These are phyloP conservation scores for Danio tinwini DNA, from an alignment of 2,797 vertebrate genomes.

Conservation along the genomic window DNA sequence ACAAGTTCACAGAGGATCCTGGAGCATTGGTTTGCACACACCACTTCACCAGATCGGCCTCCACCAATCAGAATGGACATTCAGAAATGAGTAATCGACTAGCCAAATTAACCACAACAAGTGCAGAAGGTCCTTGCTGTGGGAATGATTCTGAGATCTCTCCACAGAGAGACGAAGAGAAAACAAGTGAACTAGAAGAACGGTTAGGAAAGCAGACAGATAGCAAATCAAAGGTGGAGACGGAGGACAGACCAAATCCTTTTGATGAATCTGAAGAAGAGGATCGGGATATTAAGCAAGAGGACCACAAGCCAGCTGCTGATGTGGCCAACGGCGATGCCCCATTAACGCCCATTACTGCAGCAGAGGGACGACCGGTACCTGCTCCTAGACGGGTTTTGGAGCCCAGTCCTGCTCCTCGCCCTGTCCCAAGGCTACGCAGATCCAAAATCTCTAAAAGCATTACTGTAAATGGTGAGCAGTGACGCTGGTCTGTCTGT, in stretches of 20 bases:
- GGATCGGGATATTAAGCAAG: slow-evolving; percentile 54
- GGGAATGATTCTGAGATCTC: slow-evolving; percentile 46
- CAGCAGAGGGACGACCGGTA: slow-evolving; percentile 68
- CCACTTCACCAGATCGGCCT: slow-evolving; percentile 77
- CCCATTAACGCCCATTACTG: slow-evolving; percentile 48
- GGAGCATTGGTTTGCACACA: slow-evolving; percentile 88
- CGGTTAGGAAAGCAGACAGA: slow-evolving; percentile 37
- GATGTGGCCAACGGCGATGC: slow-evolving; percentile 58
- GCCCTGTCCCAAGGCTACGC: slow-evolving; percentile 68
- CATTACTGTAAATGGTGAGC: slow-evolving; percentile 66
- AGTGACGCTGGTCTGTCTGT: background rate
- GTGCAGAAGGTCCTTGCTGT: slow-evolving; percentile 50
- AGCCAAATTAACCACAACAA: slow-evolving; percentile 46
- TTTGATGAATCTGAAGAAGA: slow-evolving; percentile 81
- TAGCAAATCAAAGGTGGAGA: slow-evolving; percentile 21
- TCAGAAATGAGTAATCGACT: slow-evolving; percentile 74
- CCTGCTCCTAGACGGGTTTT: slow-evolving; percentile 75
- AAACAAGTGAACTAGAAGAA: slow-evolving; percentile 30
- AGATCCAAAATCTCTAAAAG: slow-evolving; percentile 59
- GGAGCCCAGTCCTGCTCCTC: slow-evolving; percentile 70
- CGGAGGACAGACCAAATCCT: slow-evolving; percentile 67
- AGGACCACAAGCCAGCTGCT: slow-evolving; percentile 54
- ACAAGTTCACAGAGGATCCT: slow-evolving; percentile 79
- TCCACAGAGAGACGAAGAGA: slow-evolving; percentile 54
- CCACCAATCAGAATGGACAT: slow-evolving; percentile 74